phyloP scores from a whole-genome alignment of 2,113 vertebrate species.

The Cnemophilus loriae region DNA sequence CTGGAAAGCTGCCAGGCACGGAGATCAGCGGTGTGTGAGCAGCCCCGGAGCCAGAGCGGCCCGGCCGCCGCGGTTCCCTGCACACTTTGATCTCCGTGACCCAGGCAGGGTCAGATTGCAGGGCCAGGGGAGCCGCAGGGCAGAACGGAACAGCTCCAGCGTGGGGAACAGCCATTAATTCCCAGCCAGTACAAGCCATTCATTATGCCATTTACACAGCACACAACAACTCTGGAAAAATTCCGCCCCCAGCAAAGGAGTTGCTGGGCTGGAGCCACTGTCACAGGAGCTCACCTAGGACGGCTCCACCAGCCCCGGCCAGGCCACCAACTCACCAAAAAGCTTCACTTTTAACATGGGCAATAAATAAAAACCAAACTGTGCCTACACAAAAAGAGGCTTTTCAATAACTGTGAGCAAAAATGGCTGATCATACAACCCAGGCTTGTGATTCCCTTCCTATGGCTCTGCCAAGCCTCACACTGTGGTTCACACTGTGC shows the following conservation, averaged over 20 bases:
- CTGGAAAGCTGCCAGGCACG: neutral
- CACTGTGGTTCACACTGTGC: rapidly evolving
- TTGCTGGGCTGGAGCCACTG: rapidly evolving
- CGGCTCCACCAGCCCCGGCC: neutral
- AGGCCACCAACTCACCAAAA: neutral
- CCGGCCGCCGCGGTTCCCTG: rapidly evolving
- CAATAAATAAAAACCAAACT: neutral
- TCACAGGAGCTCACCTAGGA: rapidly evolving
- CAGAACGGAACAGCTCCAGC: neutral
- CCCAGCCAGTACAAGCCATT: neutral
- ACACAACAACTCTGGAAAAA: rapidly evolving
- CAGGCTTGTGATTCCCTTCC: neutral
- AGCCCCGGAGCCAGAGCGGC: rapidly evolving
- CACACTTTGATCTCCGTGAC: rapidly evolving
- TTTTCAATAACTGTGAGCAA: neutral
- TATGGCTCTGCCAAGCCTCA: neutral
- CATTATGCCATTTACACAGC: neutral
- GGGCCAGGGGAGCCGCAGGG: neutral
- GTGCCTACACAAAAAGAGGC: neutral
- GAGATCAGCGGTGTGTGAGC: neutral
- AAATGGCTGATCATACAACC: rapidly evolving
- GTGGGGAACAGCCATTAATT: rapidly evolving
- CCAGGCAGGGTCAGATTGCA: rapidly evolving
- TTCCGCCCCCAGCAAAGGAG: rapidly evolving
- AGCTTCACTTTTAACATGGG: rapidly evolving